These are phyloP conservation scores for Myrmophylax atrothorax DNA, from an alignment of 2,113 vertebrate genomes.

Conservation along the genomic window DNA sequence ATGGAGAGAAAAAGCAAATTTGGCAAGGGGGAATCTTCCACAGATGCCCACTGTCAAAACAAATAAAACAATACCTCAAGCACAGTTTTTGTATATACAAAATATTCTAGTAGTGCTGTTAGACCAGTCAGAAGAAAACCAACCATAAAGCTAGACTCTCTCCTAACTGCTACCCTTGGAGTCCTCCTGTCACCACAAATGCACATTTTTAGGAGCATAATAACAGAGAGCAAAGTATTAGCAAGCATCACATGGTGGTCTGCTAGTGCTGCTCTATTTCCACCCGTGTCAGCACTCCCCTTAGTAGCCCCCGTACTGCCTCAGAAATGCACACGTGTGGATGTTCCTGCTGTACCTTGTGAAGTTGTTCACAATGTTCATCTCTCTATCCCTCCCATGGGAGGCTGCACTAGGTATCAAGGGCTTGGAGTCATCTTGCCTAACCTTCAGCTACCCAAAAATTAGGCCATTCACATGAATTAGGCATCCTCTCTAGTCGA, in stretches of 20 bases:
- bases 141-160: neutral
- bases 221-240: conserved; percentile 50
- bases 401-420: neutral
- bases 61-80: neutral
- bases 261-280: neutral
- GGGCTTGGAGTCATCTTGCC: neutral
- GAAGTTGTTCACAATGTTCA: neutral
- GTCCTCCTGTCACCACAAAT: conserved; percentile 30
- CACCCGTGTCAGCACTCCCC: conserved; percentile 23
- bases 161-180: neutral
- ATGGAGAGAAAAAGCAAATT: neutral
- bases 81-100: neutral
- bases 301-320: neutral
- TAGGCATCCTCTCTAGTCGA: neutral
- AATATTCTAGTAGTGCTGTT: neutral
- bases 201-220: conserved; percentile 29
- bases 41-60: neutral
- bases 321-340: neutral
- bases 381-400: neutral
- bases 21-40: neutral
- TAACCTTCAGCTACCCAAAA: neutral
- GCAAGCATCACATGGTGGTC: neutral
- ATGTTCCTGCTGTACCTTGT: neutral
- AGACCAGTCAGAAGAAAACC: neutral
- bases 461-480: neutral